Evolutionary conservation across 2,888 invertebrate species (phyloP), one percentile per base, ranked within the genome.

Genomic region (Drosophila rubida): DNA sequence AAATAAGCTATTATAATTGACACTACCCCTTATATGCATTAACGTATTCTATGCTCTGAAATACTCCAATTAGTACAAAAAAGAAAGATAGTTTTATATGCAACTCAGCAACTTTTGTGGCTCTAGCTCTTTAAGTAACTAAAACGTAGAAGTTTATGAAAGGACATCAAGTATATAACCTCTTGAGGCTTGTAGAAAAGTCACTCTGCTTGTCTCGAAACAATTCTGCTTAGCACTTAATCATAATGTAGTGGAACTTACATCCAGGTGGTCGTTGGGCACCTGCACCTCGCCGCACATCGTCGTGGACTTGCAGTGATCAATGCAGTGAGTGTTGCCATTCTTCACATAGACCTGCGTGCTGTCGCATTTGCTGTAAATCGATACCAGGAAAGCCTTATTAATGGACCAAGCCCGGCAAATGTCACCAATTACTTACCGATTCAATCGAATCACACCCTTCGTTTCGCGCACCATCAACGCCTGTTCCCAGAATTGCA

Each of bases 261-360:
- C 98, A 92, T 98, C 97, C 42, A 99, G 94, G 93, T 99, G 99
- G 48, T 96, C 94, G 68, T 96, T 95, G 0, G 99, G 99, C 4
- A 99, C 98, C 78, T 94, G 93, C 2, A 98, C 97, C 91, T 99
- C 99, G 0, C 99, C 99, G 91, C 99, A 99, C 94, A 96, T 96
- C 0, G 99, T 99, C 65, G 94, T 94, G 1, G 94, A 92, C 81
- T 95, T 96, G 91, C 98, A 98, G 0, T 94, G 93, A 83, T 96
- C 95, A 75, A 97, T 97, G 90, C 99, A 99, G 90, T 97, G 97
- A 0, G 97, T 96, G 79, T 95, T 93, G 0, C 96, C 95, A 69
- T 95, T 95, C 81, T 96, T 95, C 41, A 97, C 96, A 91, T 96
- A 97, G 13, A 98, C 96, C 90, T 97, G 96, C 2, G 96, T 95